These are phyloP conservation scores for Myotis davidii DNA, from an alignment of 2,113 vertebrate species.

Conservation along the genomic window DNA sequence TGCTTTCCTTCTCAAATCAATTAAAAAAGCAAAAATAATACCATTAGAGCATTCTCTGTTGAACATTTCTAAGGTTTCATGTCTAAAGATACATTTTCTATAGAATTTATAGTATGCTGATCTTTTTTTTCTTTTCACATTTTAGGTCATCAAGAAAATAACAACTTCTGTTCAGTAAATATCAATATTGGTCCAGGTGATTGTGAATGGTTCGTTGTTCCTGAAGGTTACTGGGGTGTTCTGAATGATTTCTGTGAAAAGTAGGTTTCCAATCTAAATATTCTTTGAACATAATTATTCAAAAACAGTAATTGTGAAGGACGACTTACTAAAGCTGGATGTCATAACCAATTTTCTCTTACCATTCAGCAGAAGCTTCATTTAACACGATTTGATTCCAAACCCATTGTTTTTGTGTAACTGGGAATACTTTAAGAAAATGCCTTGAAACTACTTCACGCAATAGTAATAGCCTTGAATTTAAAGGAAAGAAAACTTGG, in stretches of 20 bases:
- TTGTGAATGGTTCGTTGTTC: slow-evolving; percentile 99
- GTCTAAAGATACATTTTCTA: slow-evolving; percentile 21
- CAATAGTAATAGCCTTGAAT: slow-evolving; percentile 29
- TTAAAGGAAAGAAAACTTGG: slow-evolving; percentile 42
- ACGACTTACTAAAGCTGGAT: slow-evolving; percentile 41
- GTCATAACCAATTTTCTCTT: slow-evolving; percentile 52
- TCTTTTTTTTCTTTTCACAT: slow-evolving; percentile 64
- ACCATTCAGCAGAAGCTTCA: slow-evolving; percentile 17
- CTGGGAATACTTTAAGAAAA: slow-evolving; percentile 33
- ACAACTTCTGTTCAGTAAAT: slow-evolving; percentile 99
- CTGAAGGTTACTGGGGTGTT: slow-evolving; percentile 96
- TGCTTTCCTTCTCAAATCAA: neutral
- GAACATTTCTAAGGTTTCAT: slow-evolving; percentile 52
- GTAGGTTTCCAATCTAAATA: slow-evolving; percentile 84
- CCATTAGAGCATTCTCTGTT: slow-evolving; percentile 41
- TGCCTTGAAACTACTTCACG: neutral
- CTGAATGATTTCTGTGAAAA: slow-evolving; percentile 99
- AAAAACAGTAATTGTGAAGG: slow-evolving; percentile 51
- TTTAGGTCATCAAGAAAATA: slow-evolving; percentile 98
- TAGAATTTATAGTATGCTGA: slow-evolving; percentile 41
- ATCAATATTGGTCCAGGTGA: slow-evolving; percentile 99
- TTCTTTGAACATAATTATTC: slow-evolving; percentile 63
- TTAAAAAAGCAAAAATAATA: neutral
- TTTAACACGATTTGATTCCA: slow-evolving; percentile 50
- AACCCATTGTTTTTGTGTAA: slow-evolving; percentile 35